Evolutionary conservation across 2,888 invertebrate genomes (phyloP), one percentile per base, ranked within the genome.

Genomic region (Trypoxylon attenuatum): DNA sequence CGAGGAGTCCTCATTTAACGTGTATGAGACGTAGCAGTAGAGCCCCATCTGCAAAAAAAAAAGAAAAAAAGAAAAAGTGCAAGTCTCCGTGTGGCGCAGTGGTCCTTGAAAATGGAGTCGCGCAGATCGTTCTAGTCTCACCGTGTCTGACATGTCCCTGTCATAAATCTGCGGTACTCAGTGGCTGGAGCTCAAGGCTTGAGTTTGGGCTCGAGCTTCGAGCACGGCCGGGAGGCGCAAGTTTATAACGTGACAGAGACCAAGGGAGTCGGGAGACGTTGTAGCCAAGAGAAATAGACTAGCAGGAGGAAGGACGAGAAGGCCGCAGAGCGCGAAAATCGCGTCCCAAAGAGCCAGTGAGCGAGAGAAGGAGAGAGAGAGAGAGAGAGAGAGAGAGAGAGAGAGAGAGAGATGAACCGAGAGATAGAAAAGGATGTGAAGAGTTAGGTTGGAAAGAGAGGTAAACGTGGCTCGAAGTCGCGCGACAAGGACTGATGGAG

Each of bases 91-190:
- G n/a, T 33, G 13, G 4, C 5, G 13, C 1, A 33, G 10, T 42
- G 57, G 50, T 50, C 56, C 39, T 49, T 62, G 50, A 67, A 73
- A 81, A 80, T 73, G 75, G 65, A 78, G 78, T 78, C 76, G 72
- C 73, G 71, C 69, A 75, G 70, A 74, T 77, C 71, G 75, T 69
- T 67, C 69, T 71, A 59, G 79, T 79, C 82, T 78, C 66, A 71
- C 66, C 65, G 73, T 62, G 75, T 72, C 76, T 69, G 72, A 68
- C 82, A 81, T 83, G 83, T 80, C 69, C 68, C 69, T 59, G 71
- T 81, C 79, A 80, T 84, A 84, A 83, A 83, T 84, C 78, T 82
- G 70, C 63, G 78, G 73, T 78, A 71, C 77, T 81, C 76, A 60
- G 75, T 68, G 69, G 71, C 69, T 73, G 33, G n/a, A 33, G 33